These are phyloP conservation scores for Coccyzus lansbergi DNA, from an alignment of 2,797 vertebrate genomes.

Conservation along the genomic window DNA sequence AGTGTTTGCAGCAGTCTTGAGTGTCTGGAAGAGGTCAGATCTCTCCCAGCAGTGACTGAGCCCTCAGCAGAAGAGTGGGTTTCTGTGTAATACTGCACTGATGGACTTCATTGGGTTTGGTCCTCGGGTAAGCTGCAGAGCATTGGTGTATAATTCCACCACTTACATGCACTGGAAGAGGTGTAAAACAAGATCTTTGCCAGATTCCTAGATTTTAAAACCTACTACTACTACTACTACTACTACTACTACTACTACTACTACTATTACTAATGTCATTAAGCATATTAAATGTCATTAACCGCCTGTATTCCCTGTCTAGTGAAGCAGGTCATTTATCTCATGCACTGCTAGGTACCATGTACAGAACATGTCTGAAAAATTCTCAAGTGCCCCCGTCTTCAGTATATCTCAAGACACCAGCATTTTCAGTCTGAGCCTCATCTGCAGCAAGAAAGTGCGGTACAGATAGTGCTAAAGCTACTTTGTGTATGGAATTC, in stretches of 20 bases:
- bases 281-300: no score
- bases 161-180: background rate
- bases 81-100: background rate
- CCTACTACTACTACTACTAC: no score
- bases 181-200: background rate
- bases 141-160: background rate
- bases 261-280: no score
- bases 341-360: background rate
- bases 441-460: background rate
- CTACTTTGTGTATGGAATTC: background rate
- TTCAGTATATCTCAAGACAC: background rate
- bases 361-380: fast-evolving
- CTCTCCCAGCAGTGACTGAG: fast-evolving
- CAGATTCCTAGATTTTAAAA: background rate
- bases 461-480: background rate
- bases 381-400: background rate
- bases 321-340: background rate
- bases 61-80: fast-evolving
- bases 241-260: no score
- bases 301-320: fast-evolving
- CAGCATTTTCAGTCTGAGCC: background rate
- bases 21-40: background rate
- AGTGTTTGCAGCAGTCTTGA: background rate
- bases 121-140: background rate
- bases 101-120: background rate